Conservation (phyloP, 1,140 invertebrate species). For the Drosophila pseudoobscura region DNA sequence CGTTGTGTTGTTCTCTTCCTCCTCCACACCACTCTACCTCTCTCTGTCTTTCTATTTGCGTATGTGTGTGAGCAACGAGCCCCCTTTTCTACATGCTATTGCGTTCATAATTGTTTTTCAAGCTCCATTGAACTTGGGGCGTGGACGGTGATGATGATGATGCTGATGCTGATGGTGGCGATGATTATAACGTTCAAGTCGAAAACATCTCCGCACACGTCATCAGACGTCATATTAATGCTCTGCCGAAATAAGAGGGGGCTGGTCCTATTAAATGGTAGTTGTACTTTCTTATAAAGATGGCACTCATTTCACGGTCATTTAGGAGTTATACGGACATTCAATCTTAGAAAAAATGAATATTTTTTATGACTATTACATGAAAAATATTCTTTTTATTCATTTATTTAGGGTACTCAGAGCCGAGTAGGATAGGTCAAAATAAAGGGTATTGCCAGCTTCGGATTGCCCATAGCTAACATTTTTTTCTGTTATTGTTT, state of each 20-base stretch:
- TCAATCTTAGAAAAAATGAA: too few species aligned
- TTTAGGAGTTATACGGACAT: too few species aligned
- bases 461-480: slow-evolving; percentile 4
- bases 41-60: background rate
- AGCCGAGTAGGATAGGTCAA: background rate
- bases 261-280: background rate
- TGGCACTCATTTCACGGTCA: too few species aligned
- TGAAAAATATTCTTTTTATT: background rate
- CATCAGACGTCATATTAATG: slow-evolving; percentile 41
- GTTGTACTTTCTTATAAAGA: too few species aligned
- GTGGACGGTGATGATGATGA: slow-evolving; percentile 39
- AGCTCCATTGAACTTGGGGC: slow-evolving; percentile 68
- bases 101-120: slow-evolving; percentile 71
- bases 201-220: slow-evolving; percentile 66
- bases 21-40: slow-evolving; percentile 3
- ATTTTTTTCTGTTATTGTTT: slow-evolving; percentile 36
- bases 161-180: slow-evolving; percentile 40
- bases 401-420: too few species aligned
- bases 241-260: background rate
- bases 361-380: background rate
- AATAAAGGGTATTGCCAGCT: slow-evolving; percentile 6
- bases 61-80: slow-evolving; percentile 56
- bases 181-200: slow-evolving; percentile 30
- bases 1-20: slow-evolving; percentile 25
- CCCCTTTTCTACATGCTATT: slow-evolving; percentile 52